These are phyloP conservation scores for Euura lappo DNA, from an alignment of 1,140 invertebrate genomes.

Conservation along the genomic window DNA sequence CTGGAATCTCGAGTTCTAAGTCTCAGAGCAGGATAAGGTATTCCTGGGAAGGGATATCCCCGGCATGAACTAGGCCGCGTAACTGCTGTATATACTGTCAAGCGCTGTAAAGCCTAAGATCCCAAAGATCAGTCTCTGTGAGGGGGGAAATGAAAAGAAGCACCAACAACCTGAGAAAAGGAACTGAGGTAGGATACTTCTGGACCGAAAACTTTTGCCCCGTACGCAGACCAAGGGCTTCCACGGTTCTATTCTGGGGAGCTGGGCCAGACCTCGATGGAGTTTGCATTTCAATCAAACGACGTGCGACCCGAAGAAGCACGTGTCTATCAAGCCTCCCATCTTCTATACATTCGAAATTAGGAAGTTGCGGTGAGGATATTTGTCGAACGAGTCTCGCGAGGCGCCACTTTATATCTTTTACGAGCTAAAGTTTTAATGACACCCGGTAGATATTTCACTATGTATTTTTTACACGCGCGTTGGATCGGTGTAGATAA, in stretches of 20 bases:
- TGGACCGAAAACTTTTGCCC: background rate
- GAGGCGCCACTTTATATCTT: background rate
- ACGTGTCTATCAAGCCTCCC: background rate
- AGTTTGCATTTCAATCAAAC: background rate
- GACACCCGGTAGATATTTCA: constrained; percentile 1
- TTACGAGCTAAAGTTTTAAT: constrained; percentile 15
- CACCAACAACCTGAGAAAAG: too few relatives aligned
- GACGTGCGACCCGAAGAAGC: background rate
- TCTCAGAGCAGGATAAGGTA: too few relatives aligned
- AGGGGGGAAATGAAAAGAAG: too few relatives aligned
- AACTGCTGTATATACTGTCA: too few relatives aligned
- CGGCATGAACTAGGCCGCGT: too few relatives aligned
- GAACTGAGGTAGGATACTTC: background rate
- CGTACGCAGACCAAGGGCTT: background rate
- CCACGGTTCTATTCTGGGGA: background rate
- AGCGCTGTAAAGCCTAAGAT: too few relatives aligned
- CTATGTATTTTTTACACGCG: background rate
- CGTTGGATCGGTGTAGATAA: too few relatives aligned
- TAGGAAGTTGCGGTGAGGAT: background rate
- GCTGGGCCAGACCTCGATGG: background rate
- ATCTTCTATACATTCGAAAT: background rate
- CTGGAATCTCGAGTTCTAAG: too few relatives aligned
- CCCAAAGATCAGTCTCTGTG: too few relatives aligned
- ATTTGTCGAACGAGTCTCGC: constrained; percentile 9
- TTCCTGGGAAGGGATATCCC: too few relatives aligned